These are phyloP conservation scores for Penaeus monodon DNA, from an alignment of 2,888 invertebrate genomes.

Conservation along the genomic window DNA sequence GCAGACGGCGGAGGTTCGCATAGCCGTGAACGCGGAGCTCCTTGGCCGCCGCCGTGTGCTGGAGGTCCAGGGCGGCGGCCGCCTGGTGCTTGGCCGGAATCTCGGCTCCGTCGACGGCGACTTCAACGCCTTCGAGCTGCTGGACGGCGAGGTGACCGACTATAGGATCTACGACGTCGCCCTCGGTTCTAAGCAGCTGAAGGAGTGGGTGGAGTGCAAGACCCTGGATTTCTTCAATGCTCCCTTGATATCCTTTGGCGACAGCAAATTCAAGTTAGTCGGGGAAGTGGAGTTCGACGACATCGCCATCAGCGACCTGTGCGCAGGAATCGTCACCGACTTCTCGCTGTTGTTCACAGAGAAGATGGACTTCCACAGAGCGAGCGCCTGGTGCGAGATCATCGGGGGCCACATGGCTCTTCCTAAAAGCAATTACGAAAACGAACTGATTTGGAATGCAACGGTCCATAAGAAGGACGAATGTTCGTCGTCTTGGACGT, in stretches of 20 bases:
- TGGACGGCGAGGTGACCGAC: constrained; percentile 36
- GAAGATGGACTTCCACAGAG: not conserved
- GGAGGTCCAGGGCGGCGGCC: constrained; percentile 25
- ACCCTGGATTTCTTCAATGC: no score
- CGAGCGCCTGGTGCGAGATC: not conserved
- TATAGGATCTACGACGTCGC: constrained; percentile 14
- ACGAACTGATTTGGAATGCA: not conserved
- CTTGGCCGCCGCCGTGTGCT: not conserved
- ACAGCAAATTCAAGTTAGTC: not conserved
- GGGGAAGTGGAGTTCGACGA: constrained; percentile 20
- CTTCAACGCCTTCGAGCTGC: constrained; percentile 13
- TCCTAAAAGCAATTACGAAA: not conserved
- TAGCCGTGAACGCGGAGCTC: no score
- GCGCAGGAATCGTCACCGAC: constrained; percentile 1
- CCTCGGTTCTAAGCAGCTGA: not conserved
- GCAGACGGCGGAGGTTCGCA: no score
- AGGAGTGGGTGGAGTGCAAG: no score
- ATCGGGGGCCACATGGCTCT: no score
- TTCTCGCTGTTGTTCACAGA: not conserved
- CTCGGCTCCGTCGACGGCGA: constrained; percentile 15
- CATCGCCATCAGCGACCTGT: constrained; percentile 20
- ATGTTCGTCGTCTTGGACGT: not conserved
- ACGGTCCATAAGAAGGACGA: not conserved
- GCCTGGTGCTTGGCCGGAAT: constrained; percentile 37
- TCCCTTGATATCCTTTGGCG: no score